These are phyloP conservation scores for Macrophya annulata DNA, from an alignment of 2,888 invertebrate genomes.

Conservation along the genomic window DNA sequence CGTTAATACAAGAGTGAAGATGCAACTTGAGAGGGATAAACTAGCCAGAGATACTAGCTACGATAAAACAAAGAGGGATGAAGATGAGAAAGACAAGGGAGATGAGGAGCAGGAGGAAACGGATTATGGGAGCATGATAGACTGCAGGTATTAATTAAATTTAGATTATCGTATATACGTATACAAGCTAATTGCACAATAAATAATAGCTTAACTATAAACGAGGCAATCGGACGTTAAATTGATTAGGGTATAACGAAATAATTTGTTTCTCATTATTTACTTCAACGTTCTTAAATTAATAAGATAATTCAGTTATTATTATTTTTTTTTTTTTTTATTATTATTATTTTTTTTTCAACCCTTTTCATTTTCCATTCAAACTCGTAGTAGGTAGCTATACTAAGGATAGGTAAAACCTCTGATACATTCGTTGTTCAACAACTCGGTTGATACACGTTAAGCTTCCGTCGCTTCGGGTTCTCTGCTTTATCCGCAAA, in stretches of 20 bases:
- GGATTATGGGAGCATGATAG: constrained; percentile 57
- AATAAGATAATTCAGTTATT: not conserved
- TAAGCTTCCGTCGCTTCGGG: constrained; percentile 3
- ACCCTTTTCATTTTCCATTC: not conserved
- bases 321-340: not conserved
- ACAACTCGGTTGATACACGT: constrained; percentile 20
- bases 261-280: not conserved
- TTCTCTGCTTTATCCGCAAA: constrained; percentile 30
- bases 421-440: constrained; percentile 10
- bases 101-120: not conserved
- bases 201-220: not conserved
- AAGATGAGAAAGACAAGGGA: not conserved
- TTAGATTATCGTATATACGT: not conserved
- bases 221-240: not conserved
- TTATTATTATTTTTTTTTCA: not conserved
- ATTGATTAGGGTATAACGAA: not conserved
- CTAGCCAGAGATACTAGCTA: constrained; percentile 53
- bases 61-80: constrained; percentile 28
- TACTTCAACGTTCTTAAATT: not conserved
- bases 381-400: not conserved
- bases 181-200: not conserved
- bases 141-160: constrained; percentile 61
- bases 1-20: constrained; percentile 65
- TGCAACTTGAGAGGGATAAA: constrained; percentile 60
- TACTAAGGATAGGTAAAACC: not conserved